These are phyloP conservation scores for Tragelaphus imberbis DNA, from an alignment of 2,113 vertebrate species.

Conservation along the genomic window DNA sequence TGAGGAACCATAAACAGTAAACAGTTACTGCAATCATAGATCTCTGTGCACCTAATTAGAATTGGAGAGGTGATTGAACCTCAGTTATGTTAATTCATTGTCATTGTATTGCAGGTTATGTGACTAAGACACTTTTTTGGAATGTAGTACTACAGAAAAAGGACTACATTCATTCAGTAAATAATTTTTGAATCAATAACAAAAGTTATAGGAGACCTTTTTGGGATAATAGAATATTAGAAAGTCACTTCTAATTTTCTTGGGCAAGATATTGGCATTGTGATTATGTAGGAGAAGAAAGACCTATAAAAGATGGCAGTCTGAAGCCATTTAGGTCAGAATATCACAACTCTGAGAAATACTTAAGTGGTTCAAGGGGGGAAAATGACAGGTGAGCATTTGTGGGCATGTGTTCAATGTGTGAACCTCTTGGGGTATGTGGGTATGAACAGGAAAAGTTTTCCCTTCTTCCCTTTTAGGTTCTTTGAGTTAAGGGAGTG, in stretches of 20 bases:
- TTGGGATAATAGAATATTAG: background rate
- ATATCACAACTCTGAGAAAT: background rate
- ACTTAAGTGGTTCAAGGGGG: background rate
- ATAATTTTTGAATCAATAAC: background rate
- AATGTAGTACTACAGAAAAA: background rate
- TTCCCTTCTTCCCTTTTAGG: background rate
- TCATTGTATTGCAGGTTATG: background rate
- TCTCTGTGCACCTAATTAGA: background rate
- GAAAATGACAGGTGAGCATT: background rate
- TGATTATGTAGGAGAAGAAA: background rate
- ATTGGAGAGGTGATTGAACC: background rate
- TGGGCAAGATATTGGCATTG: background rate
- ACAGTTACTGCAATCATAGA: background rate
- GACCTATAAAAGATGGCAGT: background rate
- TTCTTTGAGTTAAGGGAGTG: background rate
- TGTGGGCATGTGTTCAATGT: background rate
- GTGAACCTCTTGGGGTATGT: background rate
- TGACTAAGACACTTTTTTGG: background rate
- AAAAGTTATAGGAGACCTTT: background rate
- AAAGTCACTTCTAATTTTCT: background rate
- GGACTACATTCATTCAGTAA: background rate
- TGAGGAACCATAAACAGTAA: background rate
- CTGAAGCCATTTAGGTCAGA: background rate
- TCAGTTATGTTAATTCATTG: background rate
- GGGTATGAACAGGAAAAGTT: background rate